These are phyloP conservation scores for Albula glossodonta DNA, from an alignment of 2,113 vertebrate genomes.

Conservation along the genomic window DNA sequence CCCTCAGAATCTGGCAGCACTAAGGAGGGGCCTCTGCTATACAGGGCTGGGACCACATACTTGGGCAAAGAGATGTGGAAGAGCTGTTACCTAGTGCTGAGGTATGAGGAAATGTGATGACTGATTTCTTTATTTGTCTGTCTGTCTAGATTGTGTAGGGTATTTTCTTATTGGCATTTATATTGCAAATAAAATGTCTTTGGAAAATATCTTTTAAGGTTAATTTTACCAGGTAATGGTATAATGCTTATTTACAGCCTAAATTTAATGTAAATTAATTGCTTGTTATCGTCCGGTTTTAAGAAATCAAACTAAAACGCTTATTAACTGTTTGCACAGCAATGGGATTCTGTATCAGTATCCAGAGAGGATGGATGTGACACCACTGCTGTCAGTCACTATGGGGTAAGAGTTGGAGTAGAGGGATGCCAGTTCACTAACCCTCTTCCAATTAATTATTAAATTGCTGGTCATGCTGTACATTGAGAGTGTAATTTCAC, in stretches of 20 bases:
- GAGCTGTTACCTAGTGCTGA: constrained; percentile 90
- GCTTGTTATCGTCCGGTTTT: background rate
- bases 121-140: background rate
- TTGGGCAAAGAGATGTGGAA: constrained; percentile 95
- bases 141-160: background rate
- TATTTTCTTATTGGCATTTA: background rate
- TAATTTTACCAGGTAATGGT: too few relatives aligned
- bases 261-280: too few relatives aligned
- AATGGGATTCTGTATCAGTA: constrained; percentile 91
- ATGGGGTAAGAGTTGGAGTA: constrained; percentile 81
- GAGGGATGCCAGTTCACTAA: background rate
- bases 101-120: constrained; percentile 60
- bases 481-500: background rate
- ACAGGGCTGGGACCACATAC: constrained; percentile 85
- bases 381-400: constrained; percentile 86
- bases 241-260: too few relatives aligned
- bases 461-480: too few relatives aligned
- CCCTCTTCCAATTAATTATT: too few relatives aligned
- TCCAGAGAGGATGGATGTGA: constrained; percentile 81
- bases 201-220: too few relatives aligned
- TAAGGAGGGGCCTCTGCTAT: constrained; percentile 88
- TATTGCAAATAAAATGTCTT: too few relatives aligned
- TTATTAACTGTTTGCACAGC: constrained; percentile 56
- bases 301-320: background rate
- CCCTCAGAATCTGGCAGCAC: constrained; percentile 50